Conservation (phyloP, 2,888 invertebrate species). For the Rhimphoctona megacephalus region DNA sequence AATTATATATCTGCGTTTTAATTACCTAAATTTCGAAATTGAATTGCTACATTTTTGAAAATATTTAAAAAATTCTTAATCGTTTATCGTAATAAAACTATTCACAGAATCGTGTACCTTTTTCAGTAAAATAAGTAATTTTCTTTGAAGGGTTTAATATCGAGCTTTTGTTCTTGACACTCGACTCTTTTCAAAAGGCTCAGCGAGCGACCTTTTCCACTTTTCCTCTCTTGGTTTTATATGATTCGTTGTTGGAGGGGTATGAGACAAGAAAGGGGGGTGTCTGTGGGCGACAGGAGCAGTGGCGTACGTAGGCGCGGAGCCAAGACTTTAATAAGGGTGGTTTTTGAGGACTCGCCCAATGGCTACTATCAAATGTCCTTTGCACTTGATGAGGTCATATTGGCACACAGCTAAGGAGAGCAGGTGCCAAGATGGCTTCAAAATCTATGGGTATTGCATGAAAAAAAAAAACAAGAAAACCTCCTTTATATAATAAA, state of each 20-base stretch:
- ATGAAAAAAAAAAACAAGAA: not conserved
- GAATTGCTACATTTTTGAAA: not conserved
- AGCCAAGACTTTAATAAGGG: conserved; percentile 78
- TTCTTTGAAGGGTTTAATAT: conserved; percentile 72
- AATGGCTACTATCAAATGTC: conserved; percentile 63
- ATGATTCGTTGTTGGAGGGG: not conserved
- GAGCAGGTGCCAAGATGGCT: conserved; percentile 74
- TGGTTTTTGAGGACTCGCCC: conserved; percentile 66
- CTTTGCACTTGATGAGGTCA: conserved; percentile 51
- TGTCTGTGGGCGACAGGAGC: conserved; percentile 36
- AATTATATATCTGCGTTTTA: no score
- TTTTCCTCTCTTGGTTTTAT: conserved; percentile 4
- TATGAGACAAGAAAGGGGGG: not conserved
- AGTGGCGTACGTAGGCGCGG: conserved; percentile 68
- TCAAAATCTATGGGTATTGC: conserved; percentile 62
- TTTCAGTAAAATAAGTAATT: conserved; percentile 71
- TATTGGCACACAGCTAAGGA: conserved; percentile 68
- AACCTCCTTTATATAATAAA: not conserved
- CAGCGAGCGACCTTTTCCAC: not conserved
- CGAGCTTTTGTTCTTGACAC: conserved; percentile 56
- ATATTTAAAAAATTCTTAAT: not conserved
- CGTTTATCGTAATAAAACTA: not conserved
- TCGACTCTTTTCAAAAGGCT: conserved; percentile 30
- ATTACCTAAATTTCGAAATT: not conserved
- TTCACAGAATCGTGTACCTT: not conserved